Evolutionary conservation across 1,140 invertebrate genomes (phyloP), one percentile per base, ranked within the genome.

Genomic region (Akabosia matsudoensis): DNA sequence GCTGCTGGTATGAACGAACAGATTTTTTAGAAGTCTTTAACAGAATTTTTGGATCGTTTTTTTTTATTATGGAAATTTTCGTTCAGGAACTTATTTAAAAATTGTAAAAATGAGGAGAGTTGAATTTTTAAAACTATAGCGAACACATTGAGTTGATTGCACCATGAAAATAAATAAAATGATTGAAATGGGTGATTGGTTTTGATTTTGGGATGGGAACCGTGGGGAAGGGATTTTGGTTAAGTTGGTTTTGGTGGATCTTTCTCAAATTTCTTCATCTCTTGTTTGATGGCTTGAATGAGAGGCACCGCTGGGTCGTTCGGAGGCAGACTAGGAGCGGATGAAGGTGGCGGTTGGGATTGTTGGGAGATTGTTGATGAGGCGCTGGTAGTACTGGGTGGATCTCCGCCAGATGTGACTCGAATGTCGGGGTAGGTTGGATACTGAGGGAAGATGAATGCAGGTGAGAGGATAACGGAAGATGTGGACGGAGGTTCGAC

Each of bases 291-390:
- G 51, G 88, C 88, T 37, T 86, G 84, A 73, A 90, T 90, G 4
- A 91, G 83, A 16, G 89, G 88, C n/a, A 89, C 86, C 0, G 89
- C 89, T 0, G 89, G 88, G 83, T 90, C 89, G 24, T 85, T 86
- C 0, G 85, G 83, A 28, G 84, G 78, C 33, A 89, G 84, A 7
- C 26, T 30, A 10, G 61, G 61, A n/a, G 54, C 13, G 28, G 34
- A 26, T 37, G 33, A 28, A 33, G 33, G 56, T 22, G 37, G 33
- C n/a, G 56, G 33, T 14, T 10, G 64, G 31, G 16, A 33, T n/a
- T 78, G 30, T 26, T 64, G 33, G 54, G 74, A 67, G 24, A 22
- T 16, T 30, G 7, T 13, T 1, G 24, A 30, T 30, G 30, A 31
- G 22, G 26, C 54, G 3, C 7, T 56, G 13, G 54, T 67, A 4